Conservation (phyloP, 1,140 invertebrate genomes). For the Maniola jurtina region DNA sequence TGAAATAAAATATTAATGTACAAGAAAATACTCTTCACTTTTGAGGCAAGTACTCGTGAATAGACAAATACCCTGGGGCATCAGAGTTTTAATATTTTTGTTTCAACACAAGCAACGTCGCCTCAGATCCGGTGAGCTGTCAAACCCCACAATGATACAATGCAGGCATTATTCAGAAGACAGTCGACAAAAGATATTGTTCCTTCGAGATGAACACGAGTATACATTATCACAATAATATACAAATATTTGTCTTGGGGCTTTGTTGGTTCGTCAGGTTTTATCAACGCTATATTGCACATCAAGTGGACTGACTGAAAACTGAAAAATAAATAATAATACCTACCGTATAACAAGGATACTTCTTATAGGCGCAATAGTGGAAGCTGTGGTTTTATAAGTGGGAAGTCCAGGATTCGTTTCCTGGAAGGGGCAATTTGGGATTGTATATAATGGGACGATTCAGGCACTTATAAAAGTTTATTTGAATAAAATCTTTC, state of each 20-base stretch:
- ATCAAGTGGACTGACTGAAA: no score
- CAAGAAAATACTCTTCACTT: neutral
- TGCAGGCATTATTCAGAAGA: conserved; percentile 12
- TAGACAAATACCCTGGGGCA: neutral
- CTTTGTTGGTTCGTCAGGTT: neutral
- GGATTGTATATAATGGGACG: no score
- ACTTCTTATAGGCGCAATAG: no score
- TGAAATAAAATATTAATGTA: neutral
- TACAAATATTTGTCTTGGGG: neutral
- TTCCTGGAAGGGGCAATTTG: no score
- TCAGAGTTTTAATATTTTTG: conserved; percentile 4
- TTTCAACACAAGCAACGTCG: conserved; percentile 7
- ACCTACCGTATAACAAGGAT: no score
- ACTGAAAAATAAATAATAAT: no score
- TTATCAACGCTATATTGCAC: no score
- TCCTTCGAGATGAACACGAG: neutral
- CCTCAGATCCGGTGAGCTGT: conserved; percentile 6
- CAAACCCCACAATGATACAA: conserved; percentile 4
- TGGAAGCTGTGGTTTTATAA: no score
- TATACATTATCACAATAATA: neutral
- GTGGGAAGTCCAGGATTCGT: no score
- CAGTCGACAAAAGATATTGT: neutral
- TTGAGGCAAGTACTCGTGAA: neutral
- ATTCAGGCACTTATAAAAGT: no score
- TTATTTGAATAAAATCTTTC: no score